Evolutionary conservation across 2,797 vertebrate species (phyloP), one percentile per base, ranked within the genome.

Genomic region (Liasis olivaceus): DNA sequence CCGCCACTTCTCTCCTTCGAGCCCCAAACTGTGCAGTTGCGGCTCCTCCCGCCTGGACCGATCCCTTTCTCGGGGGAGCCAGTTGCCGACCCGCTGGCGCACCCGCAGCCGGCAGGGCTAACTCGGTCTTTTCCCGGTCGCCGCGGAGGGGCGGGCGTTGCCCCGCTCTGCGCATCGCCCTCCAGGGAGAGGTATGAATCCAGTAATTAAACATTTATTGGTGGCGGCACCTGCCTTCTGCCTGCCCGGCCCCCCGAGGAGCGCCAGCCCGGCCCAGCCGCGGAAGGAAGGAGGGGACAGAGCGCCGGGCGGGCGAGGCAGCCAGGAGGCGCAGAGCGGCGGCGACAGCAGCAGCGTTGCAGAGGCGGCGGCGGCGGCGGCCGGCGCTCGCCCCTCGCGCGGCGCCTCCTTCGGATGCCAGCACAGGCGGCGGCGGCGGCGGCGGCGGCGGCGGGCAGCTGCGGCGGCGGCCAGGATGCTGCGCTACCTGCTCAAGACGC

Each of bases 141-240:
- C 17, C 17, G 36, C 17, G 36, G 31, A 20, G 36, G n/a, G 72
- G 72, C 7, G 1, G 13, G 64, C 20, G 36, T 42, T 20, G 72
- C 72, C 42, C 42, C 24, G 72, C 63, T 60, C 24, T 14, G 42
- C 60, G 42, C 54, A 47, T 47, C 36, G 22, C 88, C 28, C 87
- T n/a, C 87, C 84, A 26, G 98, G 98, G 98, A 98, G 97, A 96
- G 96, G 98, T 98, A 98, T 98, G 98, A 99, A 98, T 98, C 98
- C 98, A 98, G 98, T 99, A 98, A 99, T 99, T 98, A 99, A 98
- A 98, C 98, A 97, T 98, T 98, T 98, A 98, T 98, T 98, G 98
- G 98, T 96, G 96, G 97, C 97, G 97, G 98, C 98, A 99, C 98
- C 99, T 99, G 99, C 97, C 97, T 97, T 98, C 98, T 94, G 93